Evolutionary conservation across 2,888 invertebrate genomes (phyloP).

Genomic region (Folsomia candida): DNA sequence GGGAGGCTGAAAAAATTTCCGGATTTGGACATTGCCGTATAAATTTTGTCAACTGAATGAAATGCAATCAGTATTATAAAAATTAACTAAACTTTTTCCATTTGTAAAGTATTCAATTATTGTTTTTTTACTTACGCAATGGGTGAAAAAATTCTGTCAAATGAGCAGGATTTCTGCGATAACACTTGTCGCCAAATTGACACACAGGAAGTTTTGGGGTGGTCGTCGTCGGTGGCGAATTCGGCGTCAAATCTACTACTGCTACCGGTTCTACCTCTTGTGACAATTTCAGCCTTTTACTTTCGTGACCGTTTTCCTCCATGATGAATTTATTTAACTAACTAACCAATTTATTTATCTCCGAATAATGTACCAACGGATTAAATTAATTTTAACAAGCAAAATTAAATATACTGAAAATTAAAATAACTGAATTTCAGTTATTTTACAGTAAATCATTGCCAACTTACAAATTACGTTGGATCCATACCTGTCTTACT

Average conservation of each 20-base stretch:
- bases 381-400: no score
- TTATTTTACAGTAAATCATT: no score
- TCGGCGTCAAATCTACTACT: not conserved
- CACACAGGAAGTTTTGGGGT: constrained; percentile 57
- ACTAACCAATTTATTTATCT: no score
- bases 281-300: no score
- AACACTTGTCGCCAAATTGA: constrained; percentile 74
- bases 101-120: not conserved
- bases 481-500: no score
- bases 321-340: no score
- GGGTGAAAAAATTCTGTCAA: constrained; percentile 76
- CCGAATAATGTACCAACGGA: no score
- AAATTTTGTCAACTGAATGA: not conserved
- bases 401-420: no score
- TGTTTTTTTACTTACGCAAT: constrained; percentile 63
- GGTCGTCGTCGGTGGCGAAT: not conserved
- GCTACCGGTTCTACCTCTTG: no score
- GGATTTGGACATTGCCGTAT: not conserved
- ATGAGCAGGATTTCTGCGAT: constrained; percentile 79
- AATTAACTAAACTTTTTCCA: not conserved
- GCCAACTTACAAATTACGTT: no score
- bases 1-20: not conserved
- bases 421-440: no score
- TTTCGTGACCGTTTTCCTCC: no score
- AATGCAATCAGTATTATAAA: constrained; percentile 16